Evolutionary conservation across 2,797 vertebrate genomes (phyloP), one percentile per base, ranked within the genome.

Genomic region (Phoeniculus purpureus): DNA sequence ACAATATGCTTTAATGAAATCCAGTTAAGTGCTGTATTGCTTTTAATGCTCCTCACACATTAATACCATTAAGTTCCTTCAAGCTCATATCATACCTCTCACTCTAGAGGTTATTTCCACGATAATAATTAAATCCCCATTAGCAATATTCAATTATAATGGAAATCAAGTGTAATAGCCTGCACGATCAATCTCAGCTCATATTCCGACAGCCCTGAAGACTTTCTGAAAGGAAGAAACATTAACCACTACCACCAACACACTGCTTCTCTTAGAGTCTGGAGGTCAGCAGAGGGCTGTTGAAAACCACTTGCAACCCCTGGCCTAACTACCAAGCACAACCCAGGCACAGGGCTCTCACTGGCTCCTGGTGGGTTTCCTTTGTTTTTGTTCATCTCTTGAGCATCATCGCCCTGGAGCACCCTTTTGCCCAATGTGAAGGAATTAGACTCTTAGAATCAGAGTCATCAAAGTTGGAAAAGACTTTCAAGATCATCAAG

Each of bases 121-220:
- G 54, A 70, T 14, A 68, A 68, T 62, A 91, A 86, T 77, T 71
- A 91, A 88, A 90, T 75, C 31, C 55, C 74, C 47, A 40, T 84
- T 73, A 91, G 87, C 59, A 66, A 52, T 75, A 40, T n/a, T 78
- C 76, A 89, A 1, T 77, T 89, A 81, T 32, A 74, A 88, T 90
- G n/a, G 74, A 90, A 90, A 90, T 56, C 32, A 90, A 77, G 72
- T 23, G 8, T 32, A 91, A 94, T 16, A 88, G 58, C 27, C 61
- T 72, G 40, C 26, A 34, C 1, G 3, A 40, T 29, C 54, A 85
- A 72, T 55, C 43, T 65, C 56, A 74, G 32, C 61, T 80, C 18
- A 2, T 31, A 20, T 55, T 72, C 62, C 64, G 70, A 32, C 19
- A 8, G 7, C 20, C 18, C 0, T 11, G 0, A 72, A 82, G 55